These are phyloP conservation scores for Myotis yumanensis DNA, from an alignment of 2,113 vertebrate species.

Conservation along the genomic window DNA sequence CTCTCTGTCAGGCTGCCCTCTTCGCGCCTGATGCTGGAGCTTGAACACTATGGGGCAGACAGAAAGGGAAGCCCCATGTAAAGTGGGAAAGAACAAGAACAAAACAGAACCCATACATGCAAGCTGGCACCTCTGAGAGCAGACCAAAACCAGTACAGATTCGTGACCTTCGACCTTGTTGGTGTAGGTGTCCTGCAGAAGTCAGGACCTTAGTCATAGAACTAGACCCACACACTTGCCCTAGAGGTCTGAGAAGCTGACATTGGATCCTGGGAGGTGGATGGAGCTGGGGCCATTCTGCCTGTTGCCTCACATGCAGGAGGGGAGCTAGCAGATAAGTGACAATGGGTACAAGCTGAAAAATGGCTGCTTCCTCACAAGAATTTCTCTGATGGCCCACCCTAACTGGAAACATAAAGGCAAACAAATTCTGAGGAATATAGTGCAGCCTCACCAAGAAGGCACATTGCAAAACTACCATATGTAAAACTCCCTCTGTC, in stretches of 20 bases:
- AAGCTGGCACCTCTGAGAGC: background rate
- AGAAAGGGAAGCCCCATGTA: background rate
- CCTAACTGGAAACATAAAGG: background rate
- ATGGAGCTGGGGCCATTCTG: too few species aligned
- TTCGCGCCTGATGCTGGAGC: background rate
- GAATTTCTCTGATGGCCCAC: background rate
- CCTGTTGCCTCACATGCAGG: background rate
- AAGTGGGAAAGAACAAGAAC: background rate
- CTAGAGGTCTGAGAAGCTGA: background rate
- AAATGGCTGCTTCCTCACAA: background rate
- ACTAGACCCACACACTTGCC: background rate
- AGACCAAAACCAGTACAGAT: background rate
- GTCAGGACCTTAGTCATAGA: background rate
- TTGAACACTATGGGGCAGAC: background rate
- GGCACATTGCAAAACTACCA: background rate
- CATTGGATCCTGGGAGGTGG: background rate
- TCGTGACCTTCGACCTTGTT: background rate
- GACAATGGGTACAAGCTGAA: background rate
- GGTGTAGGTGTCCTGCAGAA: background rate
- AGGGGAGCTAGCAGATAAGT: background rate
- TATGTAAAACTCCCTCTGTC: background rate
- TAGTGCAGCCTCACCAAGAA: background rate
- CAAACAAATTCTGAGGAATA: background rate
- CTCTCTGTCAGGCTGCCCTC: background rate
- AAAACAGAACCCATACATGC: background rate